Evolutionary conservation across 2,113 vertebrate genomes (phyloP).

Genomic region (Tragelaphus imberbis): DNA sequence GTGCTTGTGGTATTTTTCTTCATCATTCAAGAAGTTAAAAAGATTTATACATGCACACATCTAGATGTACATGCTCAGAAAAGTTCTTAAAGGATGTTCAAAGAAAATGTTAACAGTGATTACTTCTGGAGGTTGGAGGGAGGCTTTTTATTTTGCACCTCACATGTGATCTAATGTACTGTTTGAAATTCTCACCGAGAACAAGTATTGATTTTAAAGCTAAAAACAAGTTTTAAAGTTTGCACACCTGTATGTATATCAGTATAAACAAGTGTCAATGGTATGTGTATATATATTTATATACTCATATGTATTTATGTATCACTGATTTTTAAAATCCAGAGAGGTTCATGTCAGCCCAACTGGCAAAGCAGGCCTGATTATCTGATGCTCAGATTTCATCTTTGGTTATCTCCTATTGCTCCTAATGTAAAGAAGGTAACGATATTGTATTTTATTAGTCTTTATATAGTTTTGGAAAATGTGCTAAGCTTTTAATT

Average conservation of each 20-base stretch:
- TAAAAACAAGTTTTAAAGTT: constrained; percentile 29
- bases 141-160: constrained; percentile 21
- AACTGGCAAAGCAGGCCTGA: not conserved
- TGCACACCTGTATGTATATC: not conserved
- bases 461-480: not conserved
- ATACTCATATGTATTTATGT: not conserved
- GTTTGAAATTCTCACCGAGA: constrained; percentile 11
- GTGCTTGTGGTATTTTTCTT: not conserved
- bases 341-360: not conserved
- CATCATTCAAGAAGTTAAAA: constrained; percentile 4
- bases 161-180: not conserved
- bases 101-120: not conserved
- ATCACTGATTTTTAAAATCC: constrained; percentile 14
- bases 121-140: not conserved
- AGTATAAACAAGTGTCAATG: not conserved
- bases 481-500: constrained; percentile 30
- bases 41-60: not conserved
- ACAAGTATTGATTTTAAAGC: constrained; percentile 9
- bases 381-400: constrained; percentile 6
- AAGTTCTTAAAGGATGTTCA: not conserved
- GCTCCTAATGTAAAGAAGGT: not conserved
- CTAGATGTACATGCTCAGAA: not conserved
- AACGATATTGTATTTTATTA: not conserved
- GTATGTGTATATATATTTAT: not conserved
- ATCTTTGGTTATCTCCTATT: not conserved